Evolutionary conservation across 2,113 vertebrate genomes (phyloP).

Genomic region (Thermophis baileyi): DNA sequence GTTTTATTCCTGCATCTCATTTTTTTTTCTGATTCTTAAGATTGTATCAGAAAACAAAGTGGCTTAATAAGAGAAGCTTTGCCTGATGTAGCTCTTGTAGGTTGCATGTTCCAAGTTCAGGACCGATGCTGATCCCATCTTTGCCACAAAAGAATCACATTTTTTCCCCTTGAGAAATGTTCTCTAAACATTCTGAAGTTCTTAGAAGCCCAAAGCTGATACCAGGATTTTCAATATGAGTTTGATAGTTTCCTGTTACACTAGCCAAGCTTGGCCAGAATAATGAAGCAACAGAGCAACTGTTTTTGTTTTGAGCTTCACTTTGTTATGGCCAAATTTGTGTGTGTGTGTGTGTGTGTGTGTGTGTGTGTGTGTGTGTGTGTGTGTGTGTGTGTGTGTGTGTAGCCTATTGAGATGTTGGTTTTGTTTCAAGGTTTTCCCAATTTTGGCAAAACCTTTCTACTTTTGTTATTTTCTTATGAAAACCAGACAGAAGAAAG

Average conservation of each 20-base stretch:
- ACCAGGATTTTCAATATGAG: constrained; percentile 8
- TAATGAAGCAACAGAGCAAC: neutral
- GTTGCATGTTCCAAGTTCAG: neutral
- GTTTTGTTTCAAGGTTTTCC: neutral
- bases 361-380: neutral
- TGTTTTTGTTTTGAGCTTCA: neutral
- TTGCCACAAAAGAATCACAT: neutral
- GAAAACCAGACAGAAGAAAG: neutral
- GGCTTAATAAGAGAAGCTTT: neutral
- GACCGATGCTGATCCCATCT: neutral
- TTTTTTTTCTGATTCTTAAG: neutral
- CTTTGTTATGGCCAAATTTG: neutral
- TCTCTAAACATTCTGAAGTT: constrained; percentile 13
- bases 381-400: too few species aligned
- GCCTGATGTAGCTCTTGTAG: neutral
- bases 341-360: neutral
- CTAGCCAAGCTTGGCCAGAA: neutral
- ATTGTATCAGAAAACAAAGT: neutral
- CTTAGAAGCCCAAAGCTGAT: constrained; percentile 8
- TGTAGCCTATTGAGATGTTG: neutral
- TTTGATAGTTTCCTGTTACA: neutral
- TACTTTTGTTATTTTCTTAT: neutral
- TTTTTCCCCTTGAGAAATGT: neutral
- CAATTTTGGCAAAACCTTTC: neutral
- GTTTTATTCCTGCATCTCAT: neutral